Evolutionary conservation across 2,888 invertebrate genomes (phyloP), one percentile per base, ranked within the genome.

Genomic region (Neoitamus cyanurus): DNA sequence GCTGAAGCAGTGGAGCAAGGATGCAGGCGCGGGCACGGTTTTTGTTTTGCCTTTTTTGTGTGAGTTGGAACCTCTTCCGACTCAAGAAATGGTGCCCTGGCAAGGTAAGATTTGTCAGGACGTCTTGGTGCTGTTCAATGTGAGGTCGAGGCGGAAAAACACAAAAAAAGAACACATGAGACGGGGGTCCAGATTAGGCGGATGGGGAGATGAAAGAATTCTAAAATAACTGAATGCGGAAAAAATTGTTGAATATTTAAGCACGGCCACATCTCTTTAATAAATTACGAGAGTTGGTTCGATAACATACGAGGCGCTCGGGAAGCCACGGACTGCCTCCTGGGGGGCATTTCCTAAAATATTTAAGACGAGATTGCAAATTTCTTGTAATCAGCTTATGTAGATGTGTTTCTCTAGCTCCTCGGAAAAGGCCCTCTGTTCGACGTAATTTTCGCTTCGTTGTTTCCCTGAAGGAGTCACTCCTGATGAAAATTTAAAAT

Each of bases 231-330:
- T 28, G 82, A 82, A 82, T 82, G 82, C 82, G 69, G 82, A 82
- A 82, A 82, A 82, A 82, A 80, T 77, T 69, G 82, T 82, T 82
- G 82, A 82, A 82, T 82, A 69, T 82, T 82, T 82, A 82, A 82
- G 36, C 69, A 69, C 9, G 48, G 3, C 69, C 69, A 69, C 69
- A 69, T 82, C 69, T 82, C 69, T 69, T 82, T 36, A 82, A 82
- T 82, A 82, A 82, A 69, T 82, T 36, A 82, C 36, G 58, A 58
- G 58, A 20, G 58, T 82, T 69, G 68, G 69, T 31, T 68, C 68
- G 69, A 82, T 82, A 69, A 82, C 28, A 15, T 28, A 69, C 48
- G 69, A 20, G 30, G n/a, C 46, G 58, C 58, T 58, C 58, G 20
- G 58, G 58, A 58, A 58, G 58, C 5, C 25, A 58, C 58, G 15